Conservation (phyloP, 2,797 vertebrate genomes). For the Thripadectes ignobilis region DNA sequence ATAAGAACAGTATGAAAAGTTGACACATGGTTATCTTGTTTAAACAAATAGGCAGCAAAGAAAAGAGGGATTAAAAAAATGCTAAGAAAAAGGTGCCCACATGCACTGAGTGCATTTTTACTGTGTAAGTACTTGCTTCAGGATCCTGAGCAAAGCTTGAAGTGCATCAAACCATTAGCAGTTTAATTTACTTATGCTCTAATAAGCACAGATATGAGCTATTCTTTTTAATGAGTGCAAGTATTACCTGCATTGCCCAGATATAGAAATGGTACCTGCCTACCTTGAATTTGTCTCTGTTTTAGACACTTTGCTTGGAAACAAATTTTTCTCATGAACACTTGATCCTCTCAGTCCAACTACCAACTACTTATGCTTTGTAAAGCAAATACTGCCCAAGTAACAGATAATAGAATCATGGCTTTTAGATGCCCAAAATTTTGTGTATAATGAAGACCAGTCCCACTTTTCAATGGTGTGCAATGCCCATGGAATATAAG, state of each 20-base stretch:
- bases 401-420: background rate
- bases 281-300: background rate
- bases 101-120: background rate
- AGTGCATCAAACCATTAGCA: conserved; percentile 41
- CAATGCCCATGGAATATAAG: background rate
- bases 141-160: conserved; percentile 7
- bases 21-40: background rate
- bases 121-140: background rate
- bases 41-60: background rate
- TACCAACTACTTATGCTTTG: background rate
- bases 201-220: conserved; percentile 64
- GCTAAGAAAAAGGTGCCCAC: background rate
- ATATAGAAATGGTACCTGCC: background rate
- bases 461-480: background rate
- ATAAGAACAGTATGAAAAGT: background rate
- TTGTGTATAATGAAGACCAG: background rate
- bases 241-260: background rate
- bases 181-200: conserved; percentile 61
- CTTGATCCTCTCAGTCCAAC: background rate
- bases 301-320: background rate
- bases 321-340: background rate
- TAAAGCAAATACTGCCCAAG: conserved; percentile 3
- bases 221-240: conserved; percentile 63
- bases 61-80: background rate
- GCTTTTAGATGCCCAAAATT: background rate